Conservation (phyloP, 2,888 invertebrate genomes). For the Limnephilus marmoratus region DNA sequence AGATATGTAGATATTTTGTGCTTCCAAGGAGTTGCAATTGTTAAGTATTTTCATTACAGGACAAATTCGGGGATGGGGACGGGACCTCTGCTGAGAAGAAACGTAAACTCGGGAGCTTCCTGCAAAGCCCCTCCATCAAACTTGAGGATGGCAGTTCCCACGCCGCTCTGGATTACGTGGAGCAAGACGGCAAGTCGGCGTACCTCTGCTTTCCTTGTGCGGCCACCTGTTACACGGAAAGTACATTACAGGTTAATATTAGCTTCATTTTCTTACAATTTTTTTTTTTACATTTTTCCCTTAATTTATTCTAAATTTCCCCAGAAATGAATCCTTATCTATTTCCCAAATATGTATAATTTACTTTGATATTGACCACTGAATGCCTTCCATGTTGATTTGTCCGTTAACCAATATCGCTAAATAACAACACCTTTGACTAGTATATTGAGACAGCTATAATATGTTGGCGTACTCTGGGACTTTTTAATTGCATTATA, state of each 20-base stretch:
- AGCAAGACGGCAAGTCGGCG: constrained; percentile 73
- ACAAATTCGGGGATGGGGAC: no score
- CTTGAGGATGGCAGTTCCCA: constrained; percentile 74
- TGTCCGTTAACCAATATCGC: no score
- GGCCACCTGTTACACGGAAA: constrained; percentile 75
- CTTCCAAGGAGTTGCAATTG: neutral
- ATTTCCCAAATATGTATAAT: no score
- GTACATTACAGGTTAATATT: constrained; percentile 72
- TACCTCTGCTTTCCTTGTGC: constrained; percentile 78
- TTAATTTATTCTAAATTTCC: neutral
- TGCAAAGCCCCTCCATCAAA: constrained; percentile 67
- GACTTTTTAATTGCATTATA: no score
- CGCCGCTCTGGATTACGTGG: constrained; percentile 75
- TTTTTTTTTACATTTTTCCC: no score
- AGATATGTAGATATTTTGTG: neutral
- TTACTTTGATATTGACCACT: no score
- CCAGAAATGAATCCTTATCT: neutral
- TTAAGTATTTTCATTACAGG: neutral
- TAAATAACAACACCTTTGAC: no score
- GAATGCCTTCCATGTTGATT: no score
- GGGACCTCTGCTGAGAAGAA: constrained; percentile 23
- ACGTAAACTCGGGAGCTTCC: constrained; percentile 53
- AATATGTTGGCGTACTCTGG: no score
- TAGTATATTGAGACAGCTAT: no score
- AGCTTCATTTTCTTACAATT: neutral